Conservation (phyloP, 2,113 vertebrate genomes). For the Phyllostomus hastatus region DNA sequence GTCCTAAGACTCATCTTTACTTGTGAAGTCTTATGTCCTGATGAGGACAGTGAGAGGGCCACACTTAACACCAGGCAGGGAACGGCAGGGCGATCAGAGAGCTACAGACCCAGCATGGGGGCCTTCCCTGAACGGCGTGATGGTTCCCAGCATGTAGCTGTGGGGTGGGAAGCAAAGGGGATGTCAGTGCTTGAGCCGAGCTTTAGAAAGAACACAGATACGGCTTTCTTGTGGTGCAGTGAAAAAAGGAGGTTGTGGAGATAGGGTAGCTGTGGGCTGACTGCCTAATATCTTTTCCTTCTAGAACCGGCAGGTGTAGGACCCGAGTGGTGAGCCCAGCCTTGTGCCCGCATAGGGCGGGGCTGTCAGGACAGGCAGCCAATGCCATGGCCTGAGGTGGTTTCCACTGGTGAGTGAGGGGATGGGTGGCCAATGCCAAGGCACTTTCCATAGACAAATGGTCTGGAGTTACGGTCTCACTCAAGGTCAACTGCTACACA, state of each 20-base stretch:
- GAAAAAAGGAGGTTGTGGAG: neutral
- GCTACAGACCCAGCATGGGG: too few relatives aligned
- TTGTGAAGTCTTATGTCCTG: neutral
- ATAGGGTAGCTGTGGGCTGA: neutral
- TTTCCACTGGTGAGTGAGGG: neutral
- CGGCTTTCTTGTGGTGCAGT: neutral
- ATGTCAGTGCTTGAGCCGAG: too few relatives aligned
- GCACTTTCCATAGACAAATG: neutral
- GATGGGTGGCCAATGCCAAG: rapidly evolving
- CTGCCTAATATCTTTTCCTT: neutral
- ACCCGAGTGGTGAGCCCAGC: neutral
- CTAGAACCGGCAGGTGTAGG: neutral
- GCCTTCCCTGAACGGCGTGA: neutral
- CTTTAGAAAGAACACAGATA: neutral
- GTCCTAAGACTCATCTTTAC: neutral
- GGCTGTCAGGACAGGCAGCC: neutral
- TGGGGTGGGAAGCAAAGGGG: neutral
- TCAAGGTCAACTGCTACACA: neutral
- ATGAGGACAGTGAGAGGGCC: neutral
- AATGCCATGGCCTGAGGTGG: rapidly evolving
- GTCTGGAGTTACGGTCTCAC: rapidly evolving
- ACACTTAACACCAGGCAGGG: neutral
- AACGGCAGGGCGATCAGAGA: neutral
- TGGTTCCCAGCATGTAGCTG: neutral
- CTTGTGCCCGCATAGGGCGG: neutral